Evolutionary conservation across 2,888 invertebrate species (phyloP).

Genomic region (Cheilosia grossa): DNA sequence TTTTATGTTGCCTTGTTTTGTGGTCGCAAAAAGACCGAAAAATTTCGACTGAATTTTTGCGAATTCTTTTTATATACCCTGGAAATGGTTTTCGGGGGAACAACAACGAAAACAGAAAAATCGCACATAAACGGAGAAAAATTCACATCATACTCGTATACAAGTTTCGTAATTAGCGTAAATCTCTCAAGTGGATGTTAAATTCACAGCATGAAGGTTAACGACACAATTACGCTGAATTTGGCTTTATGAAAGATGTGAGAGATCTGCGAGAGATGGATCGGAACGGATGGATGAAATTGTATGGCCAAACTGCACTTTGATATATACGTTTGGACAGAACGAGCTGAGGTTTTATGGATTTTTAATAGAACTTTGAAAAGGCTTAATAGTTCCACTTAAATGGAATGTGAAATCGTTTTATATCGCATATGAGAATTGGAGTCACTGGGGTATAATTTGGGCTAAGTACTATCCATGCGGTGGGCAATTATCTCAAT

Average conservation of each 20-base stretch:
- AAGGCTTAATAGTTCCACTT: not conserved
- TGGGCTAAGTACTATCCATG: no score
- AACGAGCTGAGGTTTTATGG: not conserved
- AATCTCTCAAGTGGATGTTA: slow-evolving; percentile 49
- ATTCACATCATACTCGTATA: slow-evolving; percentile 26
- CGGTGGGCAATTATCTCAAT: no score
- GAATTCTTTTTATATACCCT: slow-evolving; percentile 27
- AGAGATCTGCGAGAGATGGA: slow-evolving; percentile 2
- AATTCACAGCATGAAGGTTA: slow-evolving; percentile 67
- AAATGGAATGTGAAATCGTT: not conserved
- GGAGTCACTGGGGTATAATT: no score
- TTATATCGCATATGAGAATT: not conserved
- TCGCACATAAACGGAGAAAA: not conserved
- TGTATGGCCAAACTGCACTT: not conserved
- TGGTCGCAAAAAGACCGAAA: not conserved
- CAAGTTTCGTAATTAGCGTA: slow-evolving; percentile 68
- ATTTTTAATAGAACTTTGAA: not conserved
- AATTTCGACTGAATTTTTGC: slow-evolving; percentile 7
- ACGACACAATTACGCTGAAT: slow-evolving; percentile 59
- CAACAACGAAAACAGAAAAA: not conserved
- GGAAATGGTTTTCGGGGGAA: slow-evolving; percentile 18
- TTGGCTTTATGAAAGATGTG: slow-evolving; percentile 33
- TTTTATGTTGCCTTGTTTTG: slow-evolving; percentile 46
- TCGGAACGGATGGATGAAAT: slow-evolving; percentile 3
- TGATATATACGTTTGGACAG: no score